Percentiles rank a stretch among this genome's conserved stretches.
phyloP scores from a whole-genome alignment of 2,113 vertebrate genomes.

The Pomatorhinus ruficollis region DNA sequence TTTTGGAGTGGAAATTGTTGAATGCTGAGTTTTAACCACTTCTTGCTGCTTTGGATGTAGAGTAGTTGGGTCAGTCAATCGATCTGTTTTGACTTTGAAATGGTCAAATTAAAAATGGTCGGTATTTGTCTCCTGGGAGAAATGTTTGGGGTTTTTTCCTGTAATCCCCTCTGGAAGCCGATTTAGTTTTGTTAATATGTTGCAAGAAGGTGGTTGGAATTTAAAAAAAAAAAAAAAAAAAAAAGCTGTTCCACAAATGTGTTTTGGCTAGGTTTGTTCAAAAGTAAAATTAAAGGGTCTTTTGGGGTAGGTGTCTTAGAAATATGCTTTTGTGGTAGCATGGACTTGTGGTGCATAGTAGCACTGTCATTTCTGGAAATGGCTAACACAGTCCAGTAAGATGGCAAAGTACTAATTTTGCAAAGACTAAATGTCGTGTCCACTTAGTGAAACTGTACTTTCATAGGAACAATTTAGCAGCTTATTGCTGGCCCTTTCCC shows the following conservation, averaged over 20 bases:
- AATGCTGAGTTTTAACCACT: neutral
- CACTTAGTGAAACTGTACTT: neutral
- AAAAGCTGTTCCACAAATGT: neutral
- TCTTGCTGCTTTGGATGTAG: neutral
- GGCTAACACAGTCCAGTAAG: neutral
- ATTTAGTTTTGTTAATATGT: neutral
- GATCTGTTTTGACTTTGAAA: neutral
- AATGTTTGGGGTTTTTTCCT: neutral
- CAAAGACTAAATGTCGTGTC: neutral
- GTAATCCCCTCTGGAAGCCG: neutral
- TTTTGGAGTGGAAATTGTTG: neutral
- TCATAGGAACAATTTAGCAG: neutral
- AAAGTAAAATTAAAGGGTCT: neutral
- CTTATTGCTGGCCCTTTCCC: neutral
- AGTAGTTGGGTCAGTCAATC: neutral
- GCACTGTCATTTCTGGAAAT: neutral
- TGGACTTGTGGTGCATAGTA: neutral
- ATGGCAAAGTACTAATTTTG: neutral
- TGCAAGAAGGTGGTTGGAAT: neutral
- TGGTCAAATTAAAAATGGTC: neutral
- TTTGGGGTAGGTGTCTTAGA: neutral
- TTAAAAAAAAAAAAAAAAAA: neutral
- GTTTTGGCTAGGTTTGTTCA: neutral
- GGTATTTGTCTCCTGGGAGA: neutral
- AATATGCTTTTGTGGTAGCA: fast-evolving